phyloP scores from a whole-genome alignment of 2,113 vertebrate genomes.

The Tragelaphus strepsiceros region DNA sequence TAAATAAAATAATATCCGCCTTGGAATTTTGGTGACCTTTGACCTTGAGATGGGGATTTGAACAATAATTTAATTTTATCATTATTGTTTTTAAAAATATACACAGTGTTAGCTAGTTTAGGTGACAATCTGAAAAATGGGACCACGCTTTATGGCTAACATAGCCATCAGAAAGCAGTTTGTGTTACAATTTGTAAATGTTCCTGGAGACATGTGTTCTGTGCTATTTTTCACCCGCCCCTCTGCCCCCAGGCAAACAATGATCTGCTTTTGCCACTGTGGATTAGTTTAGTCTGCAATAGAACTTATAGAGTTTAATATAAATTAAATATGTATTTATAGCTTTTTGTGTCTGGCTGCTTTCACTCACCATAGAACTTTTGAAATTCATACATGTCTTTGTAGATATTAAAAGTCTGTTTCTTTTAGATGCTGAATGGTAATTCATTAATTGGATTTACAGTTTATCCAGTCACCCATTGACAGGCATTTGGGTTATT shows the following conservation, averaged over 20 bases:
- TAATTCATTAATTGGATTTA: not conserved
- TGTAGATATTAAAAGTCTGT: not conserved
- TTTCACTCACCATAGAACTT: not conserved
- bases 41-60: not conserved
- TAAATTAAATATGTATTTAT: not conserved
- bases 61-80: not conserved
- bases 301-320: not conserved
- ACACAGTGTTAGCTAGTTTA: not conserved
- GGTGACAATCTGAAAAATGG: not conserved
- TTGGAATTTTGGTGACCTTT: not conserved
- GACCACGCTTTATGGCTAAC: not conserved
- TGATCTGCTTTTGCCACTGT: no score
- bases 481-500: not conserved
- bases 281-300: not conserved
- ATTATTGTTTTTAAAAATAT: not conserved
- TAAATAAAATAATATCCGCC: not conserved
- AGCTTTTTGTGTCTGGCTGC: not conserved
- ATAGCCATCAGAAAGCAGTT: not conserved
- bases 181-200: not conserved
- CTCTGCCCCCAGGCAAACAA: not conserved
- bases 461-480: not conserved
- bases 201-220: not conserved
- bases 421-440: not conserved
- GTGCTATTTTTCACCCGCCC: fast-evolving
- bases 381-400: not conserved